These are phyloP conservation scores for Marmota flaviventris DNA, from an alignment of 2,113 vertebrate species.

Conservation along the genomic window DNA sequence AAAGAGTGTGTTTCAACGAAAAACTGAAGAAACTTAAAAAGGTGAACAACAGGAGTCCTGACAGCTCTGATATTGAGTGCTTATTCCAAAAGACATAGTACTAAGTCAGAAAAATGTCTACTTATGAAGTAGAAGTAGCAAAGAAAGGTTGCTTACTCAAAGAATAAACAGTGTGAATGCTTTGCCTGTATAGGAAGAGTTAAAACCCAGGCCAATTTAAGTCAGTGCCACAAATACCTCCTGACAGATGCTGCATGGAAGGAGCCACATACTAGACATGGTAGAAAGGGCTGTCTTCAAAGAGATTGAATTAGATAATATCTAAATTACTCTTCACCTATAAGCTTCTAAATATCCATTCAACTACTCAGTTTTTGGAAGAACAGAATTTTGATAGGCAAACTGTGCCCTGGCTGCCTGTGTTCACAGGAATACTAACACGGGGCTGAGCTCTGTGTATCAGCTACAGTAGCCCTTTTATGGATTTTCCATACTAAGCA, in stretches of 20 bases:
- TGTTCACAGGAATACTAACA: neutral
- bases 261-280: neutral
- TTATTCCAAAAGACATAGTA: neutral
- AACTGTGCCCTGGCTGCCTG: neutral
- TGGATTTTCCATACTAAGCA: neutral
- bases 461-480: neutral
- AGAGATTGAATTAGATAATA: neutral
- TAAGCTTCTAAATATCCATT: neutral
- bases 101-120: neutral
- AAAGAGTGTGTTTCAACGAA: neutral
- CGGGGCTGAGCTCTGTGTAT: neutral
- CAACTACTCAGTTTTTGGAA: neutral
- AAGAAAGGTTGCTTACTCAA: neutral
- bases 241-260: neutral
- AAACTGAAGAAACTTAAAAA: neutral
- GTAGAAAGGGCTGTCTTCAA: neutral
- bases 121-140: neutral
- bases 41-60: neutral
- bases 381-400: neutral
- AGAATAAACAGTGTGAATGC: neutral
- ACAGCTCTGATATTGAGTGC: neutral
- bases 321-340: neutral
- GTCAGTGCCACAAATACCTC: accelerated
- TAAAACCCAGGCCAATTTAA: neutral
- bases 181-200: neutral